Base-by-base conservation (phyloP, 1,140 invertebrate species). In the Sminthurinus signatus region DNA sequence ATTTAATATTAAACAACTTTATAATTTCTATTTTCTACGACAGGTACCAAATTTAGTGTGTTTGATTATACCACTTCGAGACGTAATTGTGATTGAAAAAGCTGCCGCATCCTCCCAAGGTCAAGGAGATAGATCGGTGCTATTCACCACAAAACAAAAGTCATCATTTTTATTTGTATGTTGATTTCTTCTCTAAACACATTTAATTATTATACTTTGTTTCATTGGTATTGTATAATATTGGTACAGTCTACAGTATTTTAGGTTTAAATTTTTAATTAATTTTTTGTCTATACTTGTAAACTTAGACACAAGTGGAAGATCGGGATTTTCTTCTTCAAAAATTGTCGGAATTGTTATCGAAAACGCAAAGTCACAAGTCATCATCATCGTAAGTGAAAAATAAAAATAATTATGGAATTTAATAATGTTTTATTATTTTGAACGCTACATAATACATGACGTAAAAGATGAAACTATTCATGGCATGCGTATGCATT, bases 151-250 rank as follows among this genome's bases (percentile, higher is more conserved):
- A 0, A 80, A 79, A 61, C 81, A 85, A 56, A 85, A 87, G 78
- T 84, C 86, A 29, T 88, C 86, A 73, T 95, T 96, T 78, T 81
- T 96, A 36, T 95, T 97, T 78, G n/a, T n/a, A n/a, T n/a, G n/a
- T n/a, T n/a, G n/a, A n/a, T n/a, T n/a, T n/a, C n/a, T n/a, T n/a
- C n/a, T n/a, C n/a, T n/a, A n/a, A n/a, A n/a, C n/a, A n/a, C n/a
- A n/a, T n/a, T n/a, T n/a, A n/a, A n/a, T n/a, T n/a, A n/a, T n/a
- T n/a, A n/a, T n/a, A n/a, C n/a, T n/a, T n/a, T n/a, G n/a, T n/a
- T n/a, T n/a, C n/a, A n/a, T n/a, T n/a, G n/a, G n/a, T n/a, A n/a
- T n/a, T n/a, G n/a, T n/a, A n/a, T n/a, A n/a, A n/a, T n/a, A n/a
- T n/a, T n/a, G n/a, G n/a, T n/a, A n/a, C n/a, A n/a, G n/a, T n/a